A percentile compares a stretch with the other conserved stretches of the same genome.
Evolutionary conservation across 2,113 vertebrate species (phyloP).

Genomic region (Patagioenas fasciata): DNA sequence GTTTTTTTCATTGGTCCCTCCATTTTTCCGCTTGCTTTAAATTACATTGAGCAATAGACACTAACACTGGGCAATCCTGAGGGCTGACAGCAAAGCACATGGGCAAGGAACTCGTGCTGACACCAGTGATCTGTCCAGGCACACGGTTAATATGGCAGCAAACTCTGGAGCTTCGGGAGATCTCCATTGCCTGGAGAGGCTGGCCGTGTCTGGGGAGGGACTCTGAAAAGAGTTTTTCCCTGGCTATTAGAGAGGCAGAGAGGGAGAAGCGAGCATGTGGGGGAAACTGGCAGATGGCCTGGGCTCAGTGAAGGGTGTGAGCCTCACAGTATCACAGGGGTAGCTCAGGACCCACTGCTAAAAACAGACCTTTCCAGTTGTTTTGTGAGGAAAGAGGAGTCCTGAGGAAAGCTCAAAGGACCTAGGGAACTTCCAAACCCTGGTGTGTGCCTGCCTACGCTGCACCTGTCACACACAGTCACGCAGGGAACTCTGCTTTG

Average conservation of each 20-base stretch:
- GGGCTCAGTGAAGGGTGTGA: not conserved
- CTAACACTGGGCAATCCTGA: not conserved
- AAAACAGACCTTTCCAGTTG: not conserved
- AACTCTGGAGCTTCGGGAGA: not conserved
- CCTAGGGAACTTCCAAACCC: not conserved
- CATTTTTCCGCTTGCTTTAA: not conserved
- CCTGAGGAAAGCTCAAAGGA: not conserved
- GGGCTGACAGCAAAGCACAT: not conserved
- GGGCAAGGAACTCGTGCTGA: not conserved
- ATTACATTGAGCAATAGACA: not conserved
- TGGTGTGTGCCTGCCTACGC: not conserved
- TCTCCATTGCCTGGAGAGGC: not conserved
- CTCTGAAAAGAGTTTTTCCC: not conserved
- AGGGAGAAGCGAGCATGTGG: not conserved
- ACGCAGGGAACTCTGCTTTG: not conserved
- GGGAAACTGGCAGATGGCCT: not conserved
- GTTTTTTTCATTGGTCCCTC: not conserved
- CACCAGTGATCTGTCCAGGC: not conserved
- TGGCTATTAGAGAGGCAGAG: not conserved
- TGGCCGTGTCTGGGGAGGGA: not conserved
- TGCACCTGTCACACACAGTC: not conserved
- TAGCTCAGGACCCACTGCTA: not conserved
- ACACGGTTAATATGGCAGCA: not conserved
- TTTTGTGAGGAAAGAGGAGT: not conserved
- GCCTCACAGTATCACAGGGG: not conserved